phyloP scores from a whole-genome alignment of 2,113 vertebrate genomes.

The Aythya baeri region DNA sequence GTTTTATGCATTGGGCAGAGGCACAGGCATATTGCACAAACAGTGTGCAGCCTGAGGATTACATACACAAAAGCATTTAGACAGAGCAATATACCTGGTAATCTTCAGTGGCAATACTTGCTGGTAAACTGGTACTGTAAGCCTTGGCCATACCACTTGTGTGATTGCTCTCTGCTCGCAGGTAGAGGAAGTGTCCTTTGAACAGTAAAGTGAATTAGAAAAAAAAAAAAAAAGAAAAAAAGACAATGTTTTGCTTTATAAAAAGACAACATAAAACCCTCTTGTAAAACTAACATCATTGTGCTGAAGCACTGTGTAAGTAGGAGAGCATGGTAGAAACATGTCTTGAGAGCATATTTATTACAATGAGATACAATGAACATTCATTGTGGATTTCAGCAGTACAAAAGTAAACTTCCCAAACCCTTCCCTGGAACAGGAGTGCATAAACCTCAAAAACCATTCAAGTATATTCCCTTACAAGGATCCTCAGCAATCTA shows the following conservation, averaged over 20 bases:
- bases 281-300: background rate
- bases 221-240: background rate
- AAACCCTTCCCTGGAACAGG: background rate
- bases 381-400: background rate
- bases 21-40: background rate
- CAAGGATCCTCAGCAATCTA: background rate
- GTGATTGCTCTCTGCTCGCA: slow-evolving; percentile 73
- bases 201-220: background rate
- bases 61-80: background rate
- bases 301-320: background rate
- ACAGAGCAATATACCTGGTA: slow-evolving; percentile 79
- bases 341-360: background rate
- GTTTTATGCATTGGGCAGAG: background rate
- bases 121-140: slow-evolving; percentile 79
- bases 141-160: slow-evolving; percentile 62
- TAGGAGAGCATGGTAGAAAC: background rate
- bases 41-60: background rate
- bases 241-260: background rate
- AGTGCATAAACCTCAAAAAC: background rate
- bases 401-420: background rate
- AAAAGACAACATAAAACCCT: background rate
- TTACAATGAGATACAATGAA: background rate
- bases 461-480: background rate
- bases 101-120: slow-evolving; percentile 60
- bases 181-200: slow-evolving; percentile 85